phyloP scores from a whole-genome alignment of 2,888 invertebrate species.

The Orthonevra nobilis region DNA sequence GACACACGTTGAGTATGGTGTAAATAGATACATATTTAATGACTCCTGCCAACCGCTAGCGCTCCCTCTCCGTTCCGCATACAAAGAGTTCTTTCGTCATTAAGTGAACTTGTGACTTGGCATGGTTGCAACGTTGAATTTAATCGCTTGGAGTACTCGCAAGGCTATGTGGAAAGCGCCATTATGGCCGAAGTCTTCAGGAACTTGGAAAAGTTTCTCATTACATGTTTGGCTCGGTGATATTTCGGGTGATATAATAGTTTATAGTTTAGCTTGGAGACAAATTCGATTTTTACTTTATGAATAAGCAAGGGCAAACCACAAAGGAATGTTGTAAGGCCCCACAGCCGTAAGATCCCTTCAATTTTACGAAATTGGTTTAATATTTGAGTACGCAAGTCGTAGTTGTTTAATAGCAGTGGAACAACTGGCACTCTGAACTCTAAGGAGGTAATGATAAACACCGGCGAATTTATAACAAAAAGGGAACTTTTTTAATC shows the following conservation, averaged over 20 bases:
- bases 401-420: constrained; percentile 20
- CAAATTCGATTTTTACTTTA: constrained; percentile 57
- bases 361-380: constrained; percentile 10
- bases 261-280: constrained; percentile 52
- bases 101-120: constrained; percentile 35
- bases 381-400: constrained; percentile 28
- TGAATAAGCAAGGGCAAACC: too few relatives aligned
- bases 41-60: constrained; percentile 20
- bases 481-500: constrained; percentile 45
- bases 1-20: constrained; percentile 19
- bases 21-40: constrained; percentile 59
- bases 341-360: constrained; percentile 4
- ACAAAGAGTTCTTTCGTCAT: constrained; percentile 36
- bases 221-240: constrained; percentile 47
- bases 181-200: constrained; percentile 8
- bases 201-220: constrained; percentile 54
- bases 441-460: constrained; percentile 44
- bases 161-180: too few relatives aligned
- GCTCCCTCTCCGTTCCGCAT: neutral
- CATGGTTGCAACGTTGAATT: constrained; percentile 42
- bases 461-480: constrained; percentile 11
- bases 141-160: constrained; percentile 45
- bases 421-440: constrained; percentile 30
- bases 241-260: constrained; percentile 52
- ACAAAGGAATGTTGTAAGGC: too few relatives aligned